These are phyloP conservation scores for Eubasilissa splendida DNA, from an alignment of 2,888 invertebrate species.

Conservation along the genomic window DNA sequence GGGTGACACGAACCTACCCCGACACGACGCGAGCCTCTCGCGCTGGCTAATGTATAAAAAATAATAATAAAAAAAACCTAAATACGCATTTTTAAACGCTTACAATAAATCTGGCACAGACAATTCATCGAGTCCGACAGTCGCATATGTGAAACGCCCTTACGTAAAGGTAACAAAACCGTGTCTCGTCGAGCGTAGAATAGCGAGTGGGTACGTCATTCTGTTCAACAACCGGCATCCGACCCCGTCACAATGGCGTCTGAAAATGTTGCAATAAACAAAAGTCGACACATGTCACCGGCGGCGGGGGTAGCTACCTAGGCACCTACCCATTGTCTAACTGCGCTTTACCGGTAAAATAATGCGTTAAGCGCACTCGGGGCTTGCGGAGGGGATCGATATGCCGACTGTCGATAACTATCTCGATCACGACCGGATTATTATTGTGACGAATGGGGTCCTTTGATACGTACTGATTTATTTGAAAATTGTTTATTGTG, in stretches of 20 bases:
- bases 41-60: no score
- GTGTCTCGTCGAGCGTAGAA: slow-evolving; percentile 9
- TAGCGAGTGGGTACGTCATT: background rate
- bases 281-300: slow-evolving; percentile 27
- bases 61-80: no score
- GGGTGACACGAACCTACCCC: no score
- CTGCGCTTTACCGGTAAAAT: slow-evolving; percentile 25
- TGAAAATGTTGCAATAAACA: slow-evolving; percentile 25
- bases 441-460: slow-evolving; percentile 21
- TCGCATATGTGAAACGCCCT: slow-evolving; percentile 8
- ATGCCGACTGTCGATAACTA: slow-evolving; percentile 19
- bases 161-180: slow-evolving; percentile 7
- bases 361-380: slow-evolving; percentile 14
- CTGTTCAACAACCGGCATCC: slow-evolving; percentile 29
- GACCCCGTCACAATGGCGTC: slow-evolving; percentile 20
- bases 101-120: no score
- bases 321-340: slow-evolving; percentile 18
- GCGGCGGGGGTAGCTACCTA: slow-evolving; percentile 1
- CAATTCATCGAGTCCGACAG: background rate
- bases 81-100: no score
- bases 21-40: no score
- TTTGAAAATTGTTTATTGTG: no score
- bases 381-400: background rate
- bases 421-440: background rate
- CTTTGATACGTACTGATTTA: background rate